Conservation (phyloP, 1,140 invertebrate genomes). For the Drosophila eugracilis region DNA sequence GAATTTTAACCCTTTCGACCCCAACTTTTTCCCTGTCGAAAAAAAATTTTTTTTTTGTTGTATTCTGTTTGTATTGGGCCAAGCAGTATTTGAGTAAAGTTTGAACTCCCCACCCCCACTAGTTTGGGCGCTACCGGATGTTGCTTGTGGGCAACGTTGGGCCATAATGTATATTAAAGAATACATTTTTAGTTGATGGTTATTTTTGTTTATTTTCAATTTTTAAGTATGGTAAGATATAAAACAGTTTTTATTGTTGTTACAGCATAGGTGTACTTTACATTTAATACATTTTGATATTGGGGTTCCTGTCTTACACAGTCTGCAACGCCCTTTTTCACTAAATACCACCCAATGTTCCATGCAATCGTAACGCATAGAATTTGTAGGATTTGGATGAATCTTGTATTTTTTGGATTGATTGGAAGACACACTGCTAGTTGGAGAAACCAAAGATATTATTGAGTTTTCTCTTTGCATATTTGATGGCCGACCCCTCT, state of each 20-base stretch:
- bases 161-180: slow-evolving; percentile 1
- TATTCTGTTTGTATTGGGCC: too few species aligned
- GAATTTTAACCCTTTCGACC: slow-evolving; percentile 19
- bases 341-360: too few species aligned
- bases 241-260: too few species aligned
- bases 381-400: slow-evolving; percentile 21
- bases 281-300: too few species aligned
- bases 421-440: slow-evolving; percentile 2
- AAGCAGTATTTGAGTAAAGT: too few species aligned
- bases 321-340: slow-evolving; percentile 15
- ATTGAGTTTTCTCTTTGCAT: slow-evolving; percentile 18
- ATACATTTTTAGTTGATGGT: too few species aligned
- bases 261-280: too few species aligned
- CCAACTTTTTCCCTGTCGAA: slow-evolving; percentile 25
- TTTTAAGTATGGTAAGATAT: slow-evolving; percentile 11
- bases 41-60: slow-evolving; percentile 14
- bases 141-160: slow-evolving; percentile 49
- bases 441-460: slow-evolving; percentile 15
- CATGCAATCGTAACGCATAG: slow-evolving; percentile 30
- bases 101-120: too few species aligned
- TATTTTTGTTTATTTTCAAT: neutral
- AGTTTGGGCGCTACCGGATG: slow-evolving; percentile 10
- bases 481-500: slow-evolving; percentile 29
- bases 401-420: slow-evolving; percentile 30
- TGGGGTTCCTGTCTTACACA: slow-evolving; percentile 44